phyloP scores from a whole-genome alignment of 2,113 vertebrate genomes.

The Sylvietta virens region DNA sequence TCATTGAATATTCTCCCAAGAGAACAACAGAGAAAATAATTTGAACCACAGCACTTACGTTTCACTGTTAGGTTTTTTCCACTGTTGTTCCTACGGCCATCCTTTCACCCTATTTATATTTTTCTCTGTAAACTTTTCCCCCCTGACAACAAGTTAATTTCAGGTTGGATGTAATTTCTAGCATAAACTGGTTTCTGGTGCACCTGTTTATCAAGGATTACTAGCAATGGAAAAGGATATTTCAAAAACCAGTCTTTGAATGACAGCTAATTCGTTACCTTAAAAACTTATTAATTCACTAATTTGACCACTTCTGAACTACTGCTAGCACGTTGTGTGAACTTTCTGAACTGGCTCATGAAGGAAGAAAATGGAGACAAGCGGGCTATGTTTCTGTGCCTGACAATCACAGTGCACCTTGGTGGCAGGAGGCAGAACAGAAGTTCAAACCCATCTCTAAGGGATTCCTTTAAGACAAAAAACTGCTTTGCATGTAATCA shows the following conservation, averaged over 20 bases:
- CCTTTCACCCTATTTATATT: background rate
- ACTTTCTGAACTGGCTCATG: background rate
- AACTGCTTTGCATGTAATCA: background rate
- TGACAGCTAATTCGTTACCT: background rate
- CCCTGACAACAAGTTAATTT: background rate
- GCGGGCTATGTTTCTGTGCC: background rate
- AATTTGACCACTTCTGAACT: background rate
- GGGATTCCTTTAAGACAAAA: background rate
- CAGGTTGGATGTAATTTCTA: background rate
- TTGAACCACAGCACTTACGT: background rate
- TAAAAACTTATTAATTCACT: background rate
- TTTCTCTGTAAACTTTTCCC: background rate
- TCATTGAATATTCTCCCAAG: background rate
- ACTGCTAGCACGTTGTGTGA: background rate
- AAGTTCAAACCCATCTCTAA: background rate
- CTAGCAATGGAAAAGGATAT: background rate
- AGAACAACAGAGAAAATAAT: background rate
- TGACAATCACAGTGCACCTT: background rate
- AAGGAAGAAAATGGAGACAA: background rate
- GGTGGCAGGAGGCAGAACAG: background rate
- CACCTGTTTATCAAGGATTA: background rate
- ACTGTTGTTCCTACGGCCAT: background rate
- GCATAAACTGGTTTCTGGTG: background rate
- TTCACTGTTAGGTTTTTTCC: background rate
- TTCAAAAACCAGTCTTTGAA: background rate